Percentiles rank a stretch among this genome's conserved stretches.
Evolutionary conservation across 2,888 invertebrate genomes (phyloP).

Genomic region (Phyto melanocephala): DNA sequence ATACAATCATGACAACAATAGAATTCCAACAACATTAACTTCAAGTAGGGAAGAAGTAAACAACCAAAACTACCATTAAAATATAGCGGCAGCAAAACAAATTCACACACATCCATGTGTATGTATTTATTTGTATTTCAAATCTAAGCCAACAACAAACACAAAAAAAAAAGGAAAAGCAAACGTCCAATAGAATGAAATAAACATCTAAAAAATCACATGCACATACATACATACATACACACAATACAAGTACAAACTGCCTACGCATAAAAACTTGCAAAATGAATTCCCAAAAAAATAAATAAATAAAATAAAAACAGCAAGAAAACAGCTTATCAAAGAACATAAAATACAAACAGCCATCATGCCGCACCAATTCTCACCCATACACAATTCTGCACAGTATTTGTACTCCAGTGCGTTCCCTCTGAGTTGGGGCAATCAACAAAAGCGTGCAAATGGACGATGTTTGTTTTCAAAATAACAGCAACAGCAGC

Average conservation of each 20-base stretch:
- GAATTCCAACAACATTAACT: constrained; percentile 16
- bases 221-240: constrained; percentile 12
- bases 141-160: constrained; percentile 32
- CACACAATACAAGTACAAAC: constrained; percentile 29
- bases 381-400: background rate
- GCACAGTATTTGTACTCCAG: background rate
- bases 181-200: constrained; percentile 23
- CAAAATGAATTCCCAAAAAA: constrained; percentile 52
- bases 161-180: constrained; percentile 27
- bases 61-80: constrained; percentile 37
- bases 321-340: constrained; percentile 11
- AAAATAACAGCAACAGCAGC: constrained; percentile 18
- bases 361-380: background rate
- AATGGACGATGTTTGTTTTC: constrained; percentile 24
- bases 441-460: constrained; percentile 18
- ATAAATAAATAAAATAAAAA: constrained; percentile 16
- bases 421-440: background rate
- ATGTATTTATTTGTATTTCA: background rate
- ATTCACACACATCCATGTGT: constrained; percentile 14
- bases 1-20: constrained; percentile 35
- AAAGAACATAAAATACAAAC: constrained; percentile 18
- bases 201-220: background rate
- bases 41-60: constrained; percentile 39
- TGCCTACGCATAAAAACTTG: constrained; percentile 41
- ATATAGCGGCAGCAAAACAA: constrained; percentile 14